Base-by-base conservation (phyloP, 2,113 vertebrate species). In the Arvicanthis niloticus region DNA sequence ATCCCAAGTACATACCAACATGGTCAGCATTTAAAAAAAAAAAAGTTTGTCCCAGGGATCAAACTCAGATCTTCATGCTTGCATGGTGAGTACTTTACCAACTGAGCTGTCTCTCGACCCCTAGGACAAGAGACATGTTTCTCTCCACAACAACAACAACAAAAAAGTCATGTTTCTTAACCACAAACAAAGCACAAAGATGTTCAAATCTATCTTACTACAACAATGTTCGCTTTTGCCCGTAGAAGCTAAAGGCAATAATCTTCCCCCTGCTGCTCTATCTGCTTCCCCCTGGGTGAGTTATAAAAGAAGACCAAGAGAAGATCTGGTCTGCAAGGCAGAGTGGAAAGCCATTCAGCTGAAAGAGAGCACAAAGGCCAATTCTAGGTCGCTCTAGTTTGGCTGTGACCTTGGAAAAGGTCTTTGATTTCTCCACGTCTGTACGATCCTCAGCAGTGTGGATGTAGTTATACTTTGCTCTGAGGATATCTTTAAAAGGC, bases 401-500 rank as follows among this genome's bases (percentile, higher is more conserved):
- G 78, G 0, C 4, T 24, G 3, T 3, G 62, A 37, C 60, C 76
- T 86, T 45, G 19, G 84, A 26, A 17, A 73, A 80, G 65, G 90
- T 76, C 40, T 68, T 67, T n/a, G 60, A 15, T 51, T 26, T 73
- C 34, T 75, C 60, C 42, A 45, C 3, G 72, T 34, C 15, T 85
- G 0, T 45, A 91, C 89, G 45, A 89, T 84, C 73, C 65, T 91
- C 77, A 90, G 42, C 48, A 82, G 91, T 22, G 31, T 62, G 53
- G 51, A 24, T 37, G 89, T 34, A 93, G 48, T 56, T 34, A 70
- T 51, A 37, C 15, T 26, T 87, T 89, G 72, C 12, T 29, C 82
- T 53, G 75, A 68, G 91, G 34, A 40, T 24, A 9, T 81, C 68
- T 95, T 85, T 85, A 68, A 96, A 58, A 81, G 60, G n/a, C 37